A percentile compares a stretch with the other conserved stretches of the same genome.
Evolutionary conservation across 2,113 vertebrate genomes (phyloP).

Genomic region (Pomatostomus ruficeps): DNA sequence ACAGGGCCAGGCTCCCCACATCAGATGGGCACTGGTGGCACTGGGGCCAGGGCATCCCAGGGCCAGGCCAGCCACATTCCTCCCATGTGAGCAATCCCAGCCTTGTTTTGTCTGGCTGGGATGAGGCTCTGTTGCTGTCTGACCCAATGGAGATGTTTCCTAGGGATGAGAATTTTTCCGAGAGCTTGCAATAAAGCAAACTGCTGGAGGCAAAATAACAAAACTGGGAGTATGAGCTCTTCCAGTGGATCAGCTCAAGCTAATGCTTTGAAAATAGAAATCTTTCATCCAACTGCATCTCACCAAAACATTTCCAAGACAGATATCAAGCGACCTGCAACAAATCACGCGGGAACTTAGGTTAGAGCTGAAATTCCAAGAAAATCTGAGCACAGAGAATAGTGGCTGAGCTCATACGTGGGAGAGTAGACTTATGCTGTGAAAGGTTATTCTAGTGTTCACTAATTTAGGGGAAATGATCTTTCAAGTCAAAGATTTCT

Average conservation of each 20-base stretch:
- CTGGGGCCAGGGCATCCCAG: background rate
- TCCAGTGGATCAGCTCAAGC: background rate
- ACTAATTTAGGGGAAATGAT: background rate
- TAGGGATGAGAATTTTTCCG: background rate
- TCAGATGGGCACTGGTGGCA: accelerated
- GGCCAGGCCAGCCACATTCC: accelerated
- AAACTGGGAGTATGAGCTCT: background rate
- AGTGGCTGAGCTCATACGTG: background rate
- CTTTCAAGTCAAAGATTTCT: background rate
- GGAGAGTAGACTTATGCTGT: background rate
- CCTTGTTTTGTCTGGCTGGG: background rate
- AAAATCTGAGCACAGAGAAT: background rate
- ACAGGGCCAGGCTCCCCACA: background rate
- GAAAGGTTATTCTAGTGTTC: background rate
- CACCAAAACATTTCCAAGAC: background rate
- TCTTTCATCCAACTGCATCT: background rate
- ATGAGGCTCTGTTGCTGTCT: background rate
- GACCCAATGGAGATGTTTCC: background rate
- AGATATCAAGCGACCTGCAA: background rate
- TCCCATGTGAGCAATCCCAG: background rate
- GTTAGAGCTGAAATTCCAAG: background rate
- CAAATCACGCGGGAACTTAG: background rate
- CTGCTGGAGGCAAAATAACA: background rate
- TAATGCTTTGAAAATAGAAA: background rate
- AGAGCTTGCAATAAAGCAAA: background rate